Base-by-base conservation (phyloP, 1,140 invertebrate species). In the Brachionus calyciflorus region DNA sequence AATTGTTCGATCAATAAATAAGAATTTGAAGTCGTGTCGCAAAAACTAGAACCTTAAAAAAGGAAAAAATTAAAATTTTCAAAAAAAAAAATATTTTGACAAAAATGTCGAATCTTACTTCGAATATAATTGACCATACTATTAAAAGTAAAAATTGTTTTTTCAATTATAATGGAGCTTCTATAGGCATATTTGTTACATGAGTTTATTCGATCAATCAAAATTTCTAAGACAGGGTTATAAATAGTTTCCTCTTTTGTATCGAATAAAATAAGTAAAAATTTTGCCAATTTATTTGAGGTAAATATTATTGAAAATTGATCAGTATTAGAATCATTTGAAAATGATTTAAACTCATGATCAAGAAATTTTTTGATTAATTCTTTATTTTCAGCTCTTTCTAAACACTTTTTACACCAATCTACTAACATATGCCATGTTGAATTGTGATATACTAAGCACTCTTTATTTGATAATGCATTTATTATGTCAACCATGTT, bases 401-500 rank as follows among this genome's bases (percentile, higher is more conserved):
- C 6, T 17, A 73, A 40, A 17, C n/a, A 21, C 12, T 65, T 21
- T 65, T 73, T 73, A n/a, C 2, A 12, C 69, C 69, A 73, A 24
- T 73, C 46, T 17, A 49, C 26, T 9, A 73, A 14, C 26, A 73
- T n/a, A 21, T 48, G 2, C 69, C 69, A 73, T 51, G 69, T 73
- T 30, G 69, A 73, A 51, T 55, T 51, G 28, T 73, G 46, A 24
- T 51, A 73, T 17, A 49, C 24, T 4, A 73, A 51, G 10, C 69
- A 73, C 12, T 73, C 69, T 73, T 37, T 73, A 49, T 9, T 73
- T 9, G 69, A 73, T 10, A 73, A 40, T 7, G 28, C 9, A 17
- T 73, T 73, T 1, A 73, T 73, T 51, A 55, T 55, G n/a, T 73
- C 69, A 9, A 73, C 5, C 14, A 73, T 30, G 17, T 65, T 65